Evolutionary conservation across 1,140 invertebrate species (phyloP), one percentile per base, ranked within the genome.

Genomic region (Lethocerus indicus): DNA sequence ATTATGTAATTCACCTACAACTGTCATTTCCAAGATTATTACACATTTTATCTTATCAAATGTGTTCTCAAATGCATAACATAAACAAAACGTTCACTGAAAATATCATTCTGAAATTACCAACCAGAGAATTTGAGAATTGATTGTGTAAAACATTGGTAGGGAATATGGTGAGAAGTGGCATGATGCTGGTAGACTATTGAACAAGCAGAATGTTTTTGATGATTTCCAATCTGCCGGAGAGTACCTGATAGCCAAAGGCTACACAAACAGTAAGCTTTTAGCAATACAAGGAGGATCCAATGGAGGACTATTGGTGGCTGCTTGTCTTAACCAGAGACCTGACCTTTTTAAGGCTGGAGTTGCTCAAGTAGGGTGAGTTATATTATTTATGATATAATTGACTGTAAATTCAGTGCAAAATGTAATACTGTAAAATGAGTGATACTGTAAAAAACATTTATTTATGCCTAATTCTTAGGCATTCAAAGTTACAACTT

Each of bases 191-290:
- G 95, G 94, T 12, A 76, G 86, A 21, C 71, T 92, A 40, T 71
- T 81, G 0, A 94, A 96, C 55, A 98, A 98, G 64, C 94, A 98
- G 69, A 98, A 98, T 69, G 83, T 83, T 32, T 98, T 98, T 66
- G 83, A 97, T 68, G 95, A 99, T 69, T 97, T 99, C 66, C 84
- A 89, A 61, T 69, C 75, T 52, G 92, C 92, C 16, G 93, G 87
- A 1, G 80, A 96, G 66, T 95, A 88, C 70, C 72, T 98, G 12
- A 75, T 95, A 28, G 60, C 73, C 13, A 74, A 89, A 53, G 76
- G 81, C 14, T 96, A 94, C 62, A 95, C 91, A 0, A 70, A 63
- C 23, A 66, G 75, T 14, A 64, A 74, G 40, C 83, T 83, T 64
- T 68, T 98, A 28, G 79, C 77, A 1, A 93, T 95, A 56, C 83